Conservation (phyloP, 1,140 invertebrate species). For the Drosophila ironensis region DNA sequence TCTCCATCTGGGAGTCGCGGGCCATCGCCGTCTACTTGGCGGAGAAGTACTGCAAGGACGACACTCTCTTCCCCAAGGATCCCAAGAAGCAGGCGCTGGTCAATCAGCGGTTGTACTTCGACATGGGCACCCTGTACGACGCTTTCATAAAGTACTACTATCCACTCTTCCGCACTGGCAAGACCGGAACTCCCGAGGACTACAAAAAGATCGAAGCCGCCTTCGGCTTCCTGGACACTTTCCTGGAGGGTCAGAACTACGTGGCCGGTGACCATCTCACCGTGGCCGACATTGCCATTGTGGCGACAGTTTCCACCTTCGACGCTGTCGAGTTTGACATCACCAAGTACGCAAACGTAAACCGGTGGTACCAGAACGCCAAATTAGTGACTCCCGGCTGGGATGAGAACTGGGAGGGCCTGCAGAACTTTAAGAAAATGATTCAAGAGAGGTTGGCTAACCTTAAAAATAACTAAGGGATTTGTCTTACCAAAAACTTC, state of each 20-base stretch:
- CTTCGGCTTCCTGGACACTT: conserved; percentile 85
- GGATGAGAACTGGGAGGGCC: conserved; percentile 85
- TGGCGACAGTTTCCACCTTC: conserved; percentile 85
- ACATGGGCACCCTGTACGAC: conserved; percentile 81
- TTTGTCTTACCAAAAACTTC: background rate
- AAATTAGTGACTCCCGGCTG: conserved; percentile 88
- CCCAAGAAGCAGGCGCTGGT: conserved; percentile 83
- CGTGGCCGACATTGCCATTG: conserved; percentile 87
- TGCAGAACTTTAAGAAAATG: conserved; percentile 50
- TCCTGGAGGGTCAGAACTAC: conserved; percentile 85
- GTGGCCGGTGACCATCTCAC: conserved; percentile 87
- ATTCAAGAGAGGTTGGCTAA: conserved; percentile 51
- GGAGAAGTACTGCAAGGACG: conserved; percentile 77
- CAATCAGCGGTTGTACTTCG: conserved; percentile 84
- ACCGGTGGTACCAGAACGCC: conserved; percentile 86
- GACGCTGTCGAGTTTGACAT: conserved; percentile 86
- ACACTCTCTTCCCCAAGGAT: conserved; percentile 84
- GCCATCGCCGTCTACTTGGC: conserved; percentile 62
- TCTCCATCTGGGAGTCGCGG: conserved; percentile 61
- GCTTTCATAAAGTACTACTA: conserved; percentile 85
- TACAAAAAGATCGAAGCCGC: conserved; percentile 85
- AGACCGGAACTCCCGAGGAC: conserved; percentile 84
- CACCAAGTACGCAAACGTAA: conserved; percentile 86
- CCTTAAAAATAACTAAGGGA: conserved; percentile 22
- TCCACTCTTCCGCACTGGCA: conserved; percentile 85